phyloP scores from a whole-genome alignment of 2,888 invertebrate species.

The Hipparchia sbordonii region DNA sequence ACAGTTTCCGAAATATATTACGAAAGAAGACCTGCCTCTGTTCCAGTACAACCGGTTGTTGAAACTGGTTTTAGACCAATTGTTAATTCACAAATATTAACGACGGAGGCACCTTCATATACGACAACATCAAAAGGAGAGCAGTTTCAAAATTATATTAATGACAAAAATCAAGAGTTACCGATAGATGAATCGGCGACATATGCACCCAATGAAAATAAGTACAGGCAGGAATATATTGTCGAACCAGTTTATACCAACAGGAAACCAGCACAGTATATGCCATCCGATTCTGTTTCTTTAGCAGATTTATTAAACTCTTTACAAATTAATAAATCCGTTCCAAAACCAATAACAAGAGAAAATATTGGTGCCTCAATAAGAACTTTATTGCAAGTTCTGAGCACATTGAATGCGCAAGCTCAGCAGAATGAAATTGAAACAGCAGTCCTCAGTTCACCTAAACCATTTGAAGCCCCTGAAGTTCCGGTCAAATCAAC shows the following conservation, averaged over 20 bases:
- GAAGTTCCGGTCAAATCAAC: conserved; percentile 49
- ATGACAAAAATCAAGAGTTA: conserved; percentile 49
- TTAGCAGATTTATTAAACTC: conserved; percentile 85
- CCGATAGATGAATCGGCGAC: conserved; percentile 48
- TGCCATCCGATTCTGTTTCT: conserved; percentile 53
- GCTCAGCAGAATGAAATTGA: conserved; percentile 67
- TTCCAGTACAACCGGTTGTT: conserved; percentile 54
- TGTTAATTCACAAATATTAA: conserved; percentile 47
- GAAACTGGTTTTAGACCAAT: conserved; percentile 74
- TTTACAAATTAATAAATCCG: conserved; percentile 88
- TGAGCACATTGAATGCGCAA: conserved; percentile 85
- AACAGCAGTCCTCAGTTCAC: conserved; percentile 64
- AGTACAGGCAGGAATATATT: conserved; percentile 58
- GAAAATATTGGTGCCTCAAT: conserved; percentile 92
- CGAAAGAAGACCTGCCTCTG: conserved; percentile 58
- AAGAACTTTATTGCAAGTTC: conserved; percentile 88
- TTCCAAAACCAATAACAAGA: conserved; percentile 89
- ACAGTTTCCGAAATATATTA: conserved; percentile 72
- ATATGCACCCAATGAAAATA: conserved; percentile 43
- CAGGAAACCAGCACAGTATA: conserved; percentile 47
- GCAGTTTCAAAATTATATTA: conserved; percentile 45
- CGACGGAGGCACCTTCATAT: conserved; percentile 54
- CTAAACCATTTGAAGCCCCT: conserved; percentile 63
- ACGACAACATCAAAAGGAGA: conserved; percentile 48
- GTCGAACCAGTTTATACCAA: conserved; percentile 50